Percentiles rank a stretch among this genome's conserved stretches.
These are phyloP conservation scores for Metacarcinus magister DNA, from an alignment of 2,888 invertebrate species.

Conservation along the genomic window DNA sequence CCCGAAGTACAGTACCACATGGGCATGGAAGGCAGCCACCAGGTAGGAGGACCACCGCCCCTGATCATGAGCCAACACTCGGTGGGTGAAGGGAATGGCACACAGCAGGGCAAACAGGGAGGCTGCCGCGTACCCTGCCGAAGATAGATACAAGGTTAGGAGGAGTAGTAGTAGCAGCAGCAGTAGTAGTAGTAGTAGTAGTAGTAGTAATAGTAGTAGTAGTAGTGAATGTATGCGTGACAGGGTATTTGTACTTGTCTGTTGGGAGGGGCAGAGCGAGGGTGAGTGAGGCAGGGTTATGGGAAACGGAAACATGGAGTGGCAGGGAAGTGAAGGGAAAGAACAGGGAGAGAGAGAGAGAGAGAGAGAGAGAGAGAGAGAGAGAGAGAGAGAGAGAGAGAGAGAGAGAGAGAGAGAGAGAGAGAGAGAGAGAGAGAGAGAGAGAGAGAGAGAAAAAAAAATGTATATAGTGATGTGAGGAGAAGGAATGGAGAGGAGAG, in stretches of 20 bases:
- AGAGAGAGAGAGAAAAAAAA: neutral
- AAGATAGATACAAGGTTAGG: neutral
- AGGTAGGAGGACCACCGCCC: constrained; percentile 78
- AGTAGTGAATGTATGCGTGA: too few relatives aligned
- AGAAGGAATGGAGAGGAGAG: neutral
- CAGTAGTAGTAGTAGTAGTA: too few relatives aligned
- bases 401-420: neutral
- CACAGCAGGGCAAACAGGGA: constrained; percentile 81
- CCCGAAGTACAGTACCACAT: constrained; percentile 80
- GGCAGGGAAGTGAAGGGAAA: too few relatives aligned
- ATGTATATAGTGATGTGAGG: neutral
- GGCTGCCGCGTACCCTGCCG: constrained; percentile 76
- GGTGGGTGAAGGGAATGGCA: constrained; percentile 81
- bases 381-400: neutral
- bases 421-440: neutral
- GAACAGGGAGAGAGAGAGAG: neutral
- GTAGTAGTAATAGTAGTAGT: too few relatives aligned
- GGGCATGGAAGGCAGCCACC: constrained; percentile 80
- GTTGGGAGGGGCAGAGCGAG: too few relatives aligned
- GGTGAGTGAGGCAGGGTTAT: too few relatives aligned
- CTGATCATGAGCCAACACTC: constrained; percentile 76
- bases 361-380: neutral
- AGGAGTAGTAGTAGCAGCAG: neutral
- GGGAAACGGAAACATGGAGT: too few relatives aligned
- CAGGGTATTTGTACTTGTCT: too few relatives aligned